These are phyloP conservation scores for Ctena decussata DNA, from an alignment of 2,888 invertebrate genomes.

Conservation along the genomic window DNA sequence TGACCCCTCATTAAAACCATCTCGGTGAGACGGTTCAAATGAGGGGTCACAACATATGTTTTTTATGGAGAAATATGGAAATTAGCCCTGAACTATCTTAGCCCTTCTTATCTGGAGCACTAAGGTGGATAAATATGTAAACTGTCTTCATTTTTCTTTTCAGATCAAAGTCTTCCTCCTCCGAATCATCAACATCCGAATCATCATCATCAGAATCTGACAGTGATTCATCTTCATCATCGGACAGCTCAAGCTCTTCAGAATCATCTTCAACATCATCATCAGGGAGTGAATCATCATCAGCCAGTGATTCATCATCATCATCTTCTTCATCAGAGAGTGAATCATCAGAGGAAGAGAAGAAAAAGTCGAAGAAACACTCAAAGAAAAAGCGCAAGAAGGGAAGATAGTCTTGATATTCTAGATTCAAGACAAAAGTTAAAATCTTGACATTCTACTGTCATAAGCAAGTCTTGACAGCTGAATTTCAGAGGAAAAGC, in stretches of 20 bases:
- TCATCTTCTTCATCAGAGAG: constrained; percentile 44
- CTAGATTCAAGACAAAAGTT: too few relatives aligned
- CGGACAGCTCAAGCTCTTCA: constrained; percentile 33
- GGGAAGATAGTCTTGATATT: not conserved
- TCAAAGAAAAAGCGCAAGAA: constrained; percentile 13
- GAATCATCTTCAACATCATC: constrained; percentile 41
- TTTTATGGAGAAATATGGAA: too few relatives aligned
- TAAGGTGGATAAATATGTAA: too few relatives aligned
- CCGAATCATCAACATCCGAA: not conserved
- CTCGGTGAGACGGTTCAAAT: too few relatives aligned
- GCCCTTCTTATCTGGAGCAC: too few relatives aligned
- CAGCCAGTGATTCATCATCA: constrained; percentile 1
- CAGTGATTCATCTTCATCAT: constrained; percentile 35
- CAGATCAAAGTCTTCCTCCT: constrained; percentile 21
- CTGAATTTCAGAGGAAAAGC: too few relatives aligned
- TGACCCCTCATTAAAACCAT: too few relatives aligned
- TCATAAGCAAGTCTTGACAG: too few relatives aligned
- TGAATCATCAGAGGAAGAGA: constrained; percentile 25
- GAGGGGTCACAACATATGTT: too few relatives aligned
- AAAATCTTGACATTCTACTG: too few relatives aligned
- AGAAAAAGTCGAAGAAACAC: constrained; percentile 15
- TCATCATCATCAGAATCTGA: not conserved
- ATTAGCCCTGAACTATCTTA: too few relatives aligned
- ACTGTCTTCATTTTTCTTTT: too few relatives aligned
- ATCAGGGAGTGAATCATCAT: constrained; percentile 17